Evolutionary conservation across 2,113 vertebrate genomes (phyloP).

Genomic region (Odocoileus virginianus): DNA sequence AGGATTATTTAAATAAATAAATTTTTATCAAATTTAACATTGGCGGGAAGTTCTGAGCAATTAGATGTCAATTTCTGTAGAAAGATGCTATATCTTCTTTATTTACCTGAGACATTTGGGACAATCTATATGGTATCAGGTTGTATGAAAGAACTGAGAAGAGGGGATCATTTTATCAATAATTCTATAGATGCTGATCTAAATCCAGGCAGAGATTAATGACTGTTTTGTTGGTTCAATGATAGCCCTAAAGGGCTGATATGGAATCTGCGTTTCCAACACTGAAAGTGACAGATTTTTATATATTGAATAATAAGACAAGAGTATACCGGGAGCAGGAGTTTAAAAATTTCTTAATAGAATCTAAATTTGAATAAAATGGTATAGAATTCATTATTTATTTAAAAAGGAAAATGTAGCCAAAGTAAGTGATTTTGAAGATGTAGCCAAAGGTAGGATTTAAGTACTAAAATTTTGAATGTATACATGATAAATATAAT

Average conservation of each 20-base stretch:
- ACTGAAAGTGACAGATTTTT: not conserved
- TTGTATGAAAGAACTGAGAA: not conserved
- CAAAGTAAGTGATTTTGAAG: slow-evolving; percentile 4
- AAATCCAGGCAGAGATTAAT: not conserved
- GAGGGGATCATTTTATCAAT: not conserved
- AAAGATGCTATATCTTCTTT: not conserved
- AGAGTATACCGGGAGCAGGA: not conserved
- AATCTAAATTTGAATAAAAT: not conserved
- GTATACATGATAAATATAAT: not conserved
- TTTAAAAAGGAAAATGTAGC: not conserved
- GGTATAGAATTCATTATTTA: not conserved
- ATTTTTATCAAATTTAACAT: not conserved
- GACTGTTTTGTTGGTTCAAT: not conserved
- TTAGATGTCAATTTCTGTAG: not conserved
- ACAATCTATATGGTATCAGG: not conserved
- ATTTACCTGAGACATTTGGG: not conserved
- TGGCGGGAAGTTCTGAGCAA: not conserved
- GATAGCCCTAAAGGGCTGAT: not conserved
- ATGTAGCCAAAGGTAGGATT: not conserved
- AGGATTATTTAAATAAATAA: not conserved
- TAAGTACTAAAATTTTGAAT: not conserved
- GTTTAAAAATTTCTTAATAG: not conserved
- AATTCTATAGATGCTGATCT: not conserved
- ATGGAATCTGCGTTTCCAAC: not conserved
- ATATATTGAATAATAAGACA: not conserved